A percentile compares a stretch with the other conserved stretches of the same genome.
Conservation (phyloP, 92 coral and sea anemone species). For the Isaurus tuberculatus region DNA sequence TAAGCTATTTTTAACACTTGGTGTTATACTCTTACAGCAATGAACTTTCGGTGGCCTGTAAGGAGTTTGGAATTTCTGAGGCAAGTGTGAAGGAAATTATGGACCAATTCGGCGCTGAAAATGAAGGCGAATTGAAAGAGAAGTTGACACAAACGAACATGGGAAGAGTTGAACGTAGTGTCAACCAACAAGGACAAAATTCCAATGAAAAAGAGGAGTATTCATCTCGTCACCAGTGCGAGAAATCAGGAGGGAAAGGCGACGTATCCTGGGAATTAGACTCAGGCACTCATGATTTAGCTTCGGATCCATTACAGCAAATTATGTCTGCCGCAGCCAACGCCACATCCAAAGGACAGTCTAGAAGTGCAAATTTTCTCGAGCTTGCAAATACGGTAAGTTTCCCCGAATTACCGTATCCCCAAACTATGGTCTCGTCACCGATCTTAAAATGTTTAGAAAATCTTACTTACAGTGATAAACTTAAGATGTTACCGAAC, state of each 20-base stretch:
- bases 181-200: conserved; percentile 41
- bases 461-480: conserved; percentile 17
- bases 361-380: conserved; percentile 90
- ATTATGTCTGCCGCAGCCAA: conserved; percentile 81
- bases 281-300: conserved; percentile 83
- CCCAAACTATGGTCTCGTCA: neutral
- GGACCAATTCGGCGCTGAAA: conserved; percentile 66
- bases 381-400: conserved; percentile 99
- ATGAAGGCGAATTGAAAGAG: conserved; percentile 46
- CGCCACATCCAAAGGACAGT: conserved; percentile 75
- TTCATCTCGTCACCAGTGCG: conserved; percentile 59
- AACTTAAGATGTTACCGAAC: conserved; percentile 10
- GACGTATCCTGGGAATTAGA: conserved; percentile 79
- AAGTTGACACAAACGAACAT: conserved; percentile 41
- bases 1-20: conserved; percentile 29
- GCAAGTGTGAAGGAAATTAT: conserved; percentile 71
- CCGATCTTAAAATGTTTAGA: neutral
- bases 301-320: conserved; percentile 79
- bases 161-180: conserved; percentile 1
- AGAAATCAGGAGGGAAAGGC: conserved; percentile 72
- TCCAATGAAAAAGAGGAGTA: conserved; percentile 52
- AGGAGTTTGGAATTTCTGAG: conserved; percentile 71
- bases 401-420: conserved; percentile 14
- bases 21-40: conserved; percentile 67
- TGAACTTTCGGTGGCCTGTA: conserved; percentile 68